Base-by-base conservation (phyloP, 2,888 invertebrate species). In the Xestia xanthographa region DNA sequence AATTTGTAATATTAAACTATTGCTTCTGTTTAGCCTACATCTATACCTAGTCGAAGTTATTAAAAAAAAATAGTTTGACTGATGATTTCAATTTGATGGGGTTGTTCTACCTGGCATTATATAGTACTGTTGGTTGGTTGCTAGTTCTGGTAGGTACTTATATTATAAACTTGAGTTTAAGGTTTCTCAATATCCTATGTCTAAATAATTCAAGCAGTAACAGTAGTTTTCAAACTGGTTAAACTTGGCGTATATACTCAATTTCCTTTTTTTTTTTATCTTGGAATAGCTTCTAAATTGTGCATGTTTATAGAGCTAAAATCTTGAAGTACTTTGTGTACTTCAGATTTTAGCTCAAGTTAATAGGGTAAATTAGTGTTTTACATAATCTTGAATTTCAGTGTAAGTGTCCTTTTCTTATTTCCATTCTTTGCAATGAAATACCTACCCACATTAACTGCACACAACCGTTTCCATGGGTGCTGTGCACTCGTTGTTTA, bases 111-210 rank as follows among this genome's bases (percentile, higher is more conserved):
- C 53, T 45, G 45, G 5, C 17, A 1, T 14, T n/a, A n/a, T n/a
- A 22, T 12, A 72, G 0, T 22, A 68, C 17, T 66, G 14, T 66
- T 66, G 20, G 63, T 56, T 41, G 11, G 43, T 75, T 80, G 45
- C 26, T 72, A 72, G 60, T 68, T 75, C 56, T 43, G n/a, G n/a
- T n/a, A n/a, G n/a, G n/a, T n/a, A n/a, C n/a, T n/a, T n/a, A n/a
- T n/a, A n/a, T n/a, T n/a, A n/a, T n/a, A n/a, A n/a, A n/a, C n/a
- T n/a, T n/a, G n/a, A n/a, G n/a, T n/a, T n/a, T n/a, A n/a, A 2
- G 34, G 26, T 71, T 81, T 81, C 77, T 65, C 38, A 77, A 60
- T 82, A 71, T 45, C 48, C n/a, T 58, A 75, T 48, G 29, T 53
- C 22, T 65, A 45, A 76, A 81, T 38, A 81, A 53, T 29, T 41